Evolutionary conservation across 2,797 vertebrate genomes (phyloP).

Genomic region (Thripadectes ignobilis): DNA sequence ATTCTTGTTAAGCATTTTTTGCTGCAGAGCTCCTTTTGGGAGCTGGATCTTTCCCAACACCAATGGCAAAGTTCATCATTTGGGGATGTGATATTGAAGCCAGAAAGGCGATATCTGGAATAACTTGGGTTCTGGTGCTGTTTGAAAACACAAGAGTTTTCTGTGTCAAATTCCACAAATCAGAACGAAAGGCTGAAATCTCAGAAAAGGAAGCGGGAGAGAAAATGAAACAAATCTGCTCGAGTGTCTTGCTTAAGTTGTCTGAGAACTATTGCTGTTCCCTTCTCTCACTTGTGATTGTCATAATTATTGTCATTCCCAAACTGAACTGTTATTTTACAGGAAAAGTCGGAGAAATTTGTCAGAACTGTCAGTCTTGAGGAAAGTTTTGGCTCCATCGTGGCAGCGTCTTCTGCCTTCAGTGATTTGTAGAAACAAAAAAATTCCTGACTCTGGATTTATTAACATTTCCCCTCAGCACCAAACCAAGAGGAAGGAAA

Average conservation of each 20-base stretch:
- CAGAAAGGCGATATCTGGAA: not conserved
- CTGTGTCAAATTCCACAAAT: not conserved
- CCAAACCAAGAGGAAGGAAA: not conserved
- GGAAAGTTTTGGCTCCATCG: not conserved
- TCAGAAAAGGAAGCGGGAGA: fast-evolving
- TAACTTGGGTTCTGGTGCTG: not conserved
- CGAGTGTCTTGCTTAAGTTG: not conserved
- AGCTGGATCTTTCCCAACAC: not conserved
- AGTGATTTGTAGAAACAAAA: not conserved
- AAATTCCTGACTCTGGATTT: not conserved
- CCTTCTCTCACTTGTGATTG: not conserved
- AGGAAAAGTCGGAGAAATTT: not conserved
- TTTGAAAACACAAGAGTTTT: not conserved
- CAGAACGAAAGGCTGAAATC: not conserved
- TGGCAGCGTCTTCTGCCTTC: not conserved
- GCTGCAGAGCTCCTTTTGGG: not conserved
- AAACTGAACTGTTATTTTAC: not conserved
- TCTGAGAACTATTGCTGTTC: not conserved
- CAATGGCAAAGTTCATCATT: not conserved
- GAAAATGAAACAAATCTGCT: not conserved
- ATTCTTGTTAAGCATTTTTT: not conserved
- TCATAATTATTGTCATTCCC: not conserved
- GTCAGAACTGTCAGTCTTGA: not conserved
- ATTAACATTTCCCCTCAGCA: not conserved
- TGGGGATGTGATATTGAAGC: not conserved